These are phyloP conservation scores for Caenorhabditis uteleia DNA, from an alignment of 2,888 invertebrate genomes.

Conservation along the genomic window DNA sequence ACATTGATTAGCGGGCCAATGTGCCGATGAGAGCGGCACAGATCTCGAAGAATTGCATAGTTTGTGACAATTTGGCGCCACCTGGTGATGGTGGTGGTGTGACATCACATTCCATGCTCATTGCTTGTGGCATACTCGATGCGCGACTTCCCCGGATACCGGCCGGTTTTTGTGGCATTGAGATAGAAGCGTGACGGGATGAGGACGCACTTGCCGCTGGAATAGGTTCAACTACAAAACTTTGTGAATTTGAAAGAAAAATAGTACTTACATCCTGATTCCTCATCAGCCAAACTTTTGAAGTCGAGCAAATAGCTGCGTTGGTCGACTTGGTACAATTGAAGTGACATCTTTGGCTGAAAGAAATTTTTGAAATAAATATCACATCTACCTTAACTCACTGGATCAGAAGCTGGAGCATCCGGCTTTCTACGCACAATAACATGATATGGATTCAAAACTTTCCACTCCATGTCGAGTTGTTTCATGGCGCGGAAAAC, in stretches of 20 bases:
- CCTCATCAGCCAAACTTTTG: constrained; percentile 79
- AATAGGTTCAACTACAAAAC: background rate
- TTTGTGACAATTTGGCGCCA: constrained; percentile 78
- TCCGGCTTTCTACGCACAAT: constrained; percentile 86
- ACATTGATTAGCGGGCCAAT: constrained; percentile 79
- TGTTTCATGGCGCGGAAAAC: constrained; percentile 94
- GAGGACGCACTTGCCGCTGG: constrained; percentile 60
- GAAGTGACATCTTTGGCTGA: constrained; percentile 88
- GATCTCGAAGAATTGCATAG: constrained; percentile 99
- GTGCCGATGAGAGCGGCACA: constrained; percentile 97
- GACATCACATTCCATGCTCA: constrained; percentile 49
- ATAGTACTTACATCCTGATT: constrained; percentile 43
- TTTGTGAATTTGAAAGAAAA: background rate
- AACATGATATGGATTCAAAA: constrained; percentile 93
- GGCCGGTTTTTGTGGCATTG: constrained; percentile 64
- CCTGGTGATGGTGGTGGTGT: constrained; percentile 61
- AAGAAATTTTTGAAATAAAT: constrained; percentile 22
- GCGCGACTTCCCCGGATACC: constrained; percentile 60
- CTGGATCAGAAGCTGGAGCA: constrained; percentile 55
- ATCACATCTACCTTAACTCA: constrained; percentile 9
- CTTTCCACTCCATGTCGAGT: constrained; percentile 97
- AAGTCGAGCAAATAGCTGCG: constrained; percentile 97
- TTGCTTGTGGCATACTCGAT: constrained; percentile 60
- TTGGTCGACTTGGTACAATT: constrained; percentile 97
- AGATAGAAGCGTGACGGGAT: constrained; percentile 69